A percentile compares a stretch with the other conserved stretches of the same genome.
phyloP scores from a whole-genome alignment of 2,113 vertebrate species.

The Rhizomys pruinosus region DNA sequence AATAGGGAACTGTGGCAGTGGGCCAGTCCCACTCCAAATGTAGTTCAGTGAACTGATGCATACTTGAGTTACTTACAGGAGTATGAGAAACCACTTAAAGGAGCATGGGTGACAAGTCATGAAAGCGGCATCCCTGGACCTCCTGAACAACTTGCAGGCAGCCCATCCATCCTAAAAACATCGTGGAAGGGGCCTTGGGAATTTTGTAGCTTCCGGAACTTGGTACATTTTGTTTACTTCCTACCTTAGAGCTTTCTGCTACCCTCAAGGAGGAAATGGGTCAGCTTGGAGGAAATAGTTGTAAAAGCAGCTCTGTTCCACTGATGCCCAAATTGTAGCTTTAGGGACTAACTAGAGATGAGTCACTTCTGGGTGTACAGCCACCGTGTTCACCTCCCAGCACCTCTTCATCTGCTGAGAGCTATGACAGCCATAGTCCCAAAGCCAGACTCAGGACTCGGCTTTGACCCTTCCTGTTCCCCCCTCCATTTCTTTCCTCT shows the following conservation, averaged over 20 bases:
- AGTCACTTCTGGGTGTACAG: neutral
- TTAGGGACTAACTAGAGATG: accelerated
- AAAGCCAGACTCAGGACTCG: neutral
- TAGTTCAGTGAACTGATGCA: neutral
- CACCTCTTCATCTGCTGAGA: neutral
- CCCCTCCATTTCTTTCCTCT: too few species aligned
- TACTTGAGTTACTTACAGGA: neutral
- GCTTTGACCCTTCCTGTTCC: neutral
- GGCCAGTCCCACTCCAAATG: too few species aligned
- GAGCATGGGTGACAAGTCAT: too few species aligned
- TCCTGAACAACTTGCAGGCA: too few species aligned
- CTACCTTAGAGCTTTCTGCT: too few species aligned
- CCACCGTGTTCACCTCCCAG: neutral
- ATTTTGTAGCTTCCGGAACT: too few species aligned
- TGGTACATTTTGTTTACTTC: too few species aligned
- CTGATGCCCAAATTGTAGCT: neutral
- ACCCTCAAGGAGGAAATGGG: too few species aligned
- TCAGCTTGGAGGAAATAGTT: too few species aligned
- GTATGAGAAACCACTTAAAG: neutral
- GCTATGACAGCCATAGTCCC: neutral
- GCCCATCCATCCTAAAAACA: too few species aligned
- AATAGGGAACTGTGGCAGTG: neutral
- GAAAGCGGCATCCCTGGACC: too few species aligned
- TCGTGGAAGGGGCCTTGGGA: too few species aligned
- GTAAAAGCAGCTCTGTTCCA: neutral